phyloP scores from a whole-genome alignment of 2,797 vertebrate species.

The Xenops minutus region DNA sequence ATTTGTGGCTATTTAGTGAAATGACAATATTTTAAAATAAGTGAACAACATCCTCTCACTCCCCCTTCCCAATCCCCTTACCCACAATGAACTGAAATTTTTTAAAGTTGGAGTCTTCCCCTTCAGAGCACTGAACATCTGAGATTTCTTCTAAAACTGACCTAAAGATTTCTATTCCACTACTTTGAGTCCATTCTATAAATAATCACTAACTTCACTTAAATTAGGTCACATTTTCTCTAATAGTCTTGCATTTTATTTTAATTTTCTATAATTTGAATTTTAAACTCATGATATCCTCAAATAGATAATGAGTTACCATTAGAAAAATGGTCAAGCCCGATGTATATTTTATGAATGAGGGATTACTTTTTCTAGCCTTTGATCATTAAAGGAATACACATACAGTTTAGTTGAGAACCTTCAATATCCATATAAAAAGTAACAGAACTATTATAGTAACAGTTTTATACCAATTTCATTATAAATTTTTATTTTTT shows the following conservation, averaged over 20 bases:
- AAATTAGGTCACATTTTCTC: neutral
- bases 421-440: neutral
- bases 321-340: neutral
- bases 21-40: neutral
- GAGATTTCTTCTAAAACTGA: neutral
- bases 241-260: neutral
- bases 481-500: neutral
- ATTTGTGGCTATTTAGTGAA: neutral
- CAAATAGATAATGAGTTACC: neutral
- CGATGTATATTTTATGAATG: conserved; percentile 22
- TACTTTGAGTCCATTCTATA: neutral
- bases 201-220: neutral
- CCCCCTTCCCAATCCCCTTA: fast-evolving
- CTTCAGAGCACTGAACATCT: neutral
- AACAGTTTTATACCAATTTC: neutral
- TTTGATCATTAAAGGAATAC: neutral
- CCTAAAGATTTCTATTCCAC: neutral
- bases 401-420: neutral
- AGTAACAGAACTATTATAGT: neutral
- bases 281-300: neutral
- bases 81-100: neutral
- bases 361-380: neutral
- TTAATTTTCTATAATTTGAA: neutral
- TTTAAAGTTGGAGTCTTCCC: neutral
- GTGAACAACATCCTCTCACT: neutral